Percentiles rank a stretch among this genome's conserved stretches.
phyloP scores from a whole-genome alignment of 1,140 invertebrate genomes.

The Steinernema khuongi region DNA sequence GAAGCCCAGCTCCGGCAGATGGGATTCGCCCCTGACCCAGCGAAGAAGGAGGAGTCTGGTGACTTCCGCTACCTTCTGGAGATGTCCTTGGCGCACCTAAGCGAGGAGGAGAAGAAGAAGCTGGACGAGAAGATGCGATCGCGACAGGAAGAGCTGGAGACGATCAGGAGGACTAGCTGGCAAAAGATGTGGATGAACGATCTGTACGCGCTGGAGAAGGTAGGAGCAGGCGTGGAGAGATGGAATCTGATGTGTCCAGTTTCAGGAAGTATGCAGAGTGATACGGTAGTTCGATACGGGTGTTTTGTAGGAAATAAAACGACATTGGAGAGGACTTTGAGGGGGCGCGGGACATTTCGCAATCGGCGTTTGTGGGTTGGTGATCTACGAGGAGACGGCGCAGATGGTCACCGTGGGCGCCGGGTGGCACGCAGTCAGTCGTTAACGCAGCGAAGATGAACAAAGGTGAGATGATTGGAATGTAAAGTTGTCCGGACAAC shows the following conservation, averaged over 20 bases:
- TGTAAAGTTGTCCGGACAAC: no score
- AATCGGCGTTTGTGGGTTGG: no score
- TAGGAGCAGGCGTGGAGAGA: not conserved
- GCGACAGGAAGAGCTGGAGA: not conserved
- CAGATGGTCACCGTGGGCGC: no score
- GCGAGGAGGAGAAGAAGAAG: conserved; percentile 6
- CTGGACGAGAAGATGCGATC: not conserved
- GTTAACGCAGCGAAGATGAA: no score
- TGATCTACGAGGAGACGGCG: no score
- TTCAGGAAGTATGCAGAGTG: not conserved
- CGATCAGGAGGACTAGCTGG: not conserved
- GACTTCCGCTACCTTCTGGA: not conserved
- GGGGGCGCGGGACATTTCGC: no score
- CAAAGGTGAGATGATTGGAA: no score
- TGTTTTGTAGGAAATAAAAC: not conserved
- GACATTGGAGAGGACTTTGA: no score
- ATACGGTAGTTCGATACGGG: not conserved
- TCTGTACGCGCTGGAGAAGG: not conserved
- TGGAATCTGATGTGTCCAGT: not conserved
- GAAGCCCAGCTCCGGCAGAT: not conserved
- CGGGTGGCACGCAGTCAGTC: no score
- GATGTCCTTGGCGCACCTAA: not conserved
- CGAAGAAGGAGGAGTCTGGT: not conserved
- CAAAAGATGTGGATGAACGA: not conserved
- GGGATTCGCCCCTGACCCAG: not conserved